Evolutionary conservation across 2,888 invertebrate species (phyloP).

Genomic region (Ditula angustiorana): DNA sequence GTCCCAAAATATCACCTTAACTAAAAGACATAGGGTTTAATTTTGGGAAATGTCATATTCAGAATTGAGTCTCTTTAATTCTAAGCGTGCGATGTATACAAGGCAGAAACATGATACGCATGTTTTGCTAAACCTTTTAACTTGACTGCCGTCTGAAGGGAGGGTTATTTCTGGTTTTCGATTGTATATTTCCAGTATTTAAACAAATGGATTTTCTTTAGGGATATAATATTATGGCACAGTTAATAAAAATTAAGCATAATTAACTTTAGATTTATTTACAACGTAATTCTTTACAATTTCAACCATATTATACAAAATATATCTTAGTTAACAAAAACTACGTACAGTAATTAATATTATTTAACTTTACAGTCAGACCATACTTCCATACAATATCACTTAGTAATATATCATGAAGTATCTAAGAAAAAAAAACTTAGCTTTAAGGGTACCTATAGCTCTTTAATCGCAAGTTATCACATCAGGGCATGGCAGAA

Average conservation of each 20-base stretch:
- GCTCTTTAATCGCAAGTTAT: conserved; percentile 69
- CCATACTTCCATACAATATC: conserved; percentile 71
- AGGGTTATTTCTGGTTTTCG: too few species aligned
- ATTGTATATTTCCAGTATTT: too few species aligned
- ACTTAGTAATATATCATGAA: conserved; percentile 66
- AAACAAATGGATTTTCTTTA: background rate
- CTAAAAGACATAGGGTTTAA: too few species aligned
- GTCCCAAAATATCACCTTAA: too few species aligned
- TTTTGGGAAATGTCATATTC: too few species aligned
- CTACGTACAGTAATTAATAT: conserved; percentile 65
- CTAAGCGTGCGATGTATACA: too few species aligned
- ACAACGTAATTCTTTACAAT: conserved; percentile 84
- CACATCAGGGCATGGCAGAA: conserved; percentile 78
- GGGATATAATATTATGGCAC: background rate
- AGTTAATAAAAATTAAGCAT: background rate
- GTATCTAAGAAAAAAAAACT: conserved; percentile 47
- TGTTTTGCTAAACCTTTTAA: too few species aligned
- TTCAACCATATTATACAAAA: conserved; percentile 85
- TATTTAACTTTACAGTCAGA: conserved; percentile 81
- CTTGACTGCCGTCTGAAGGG: too few species aligned
- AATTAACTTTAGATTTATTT: conserved; percentile 80
- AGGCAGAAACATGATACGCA: too few species aligned
- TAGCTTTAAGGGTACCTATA: conserved; percentile 2
- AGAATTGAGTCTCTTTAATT: too few species aligned
- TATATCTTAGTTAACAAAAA: conserved; percentile 81